Evolutionary conservation across 2,797 vertebrate species (phyloP), one percentile per base, ranked within the genome.

Genomic region (Clarias pachynema): DNA sequence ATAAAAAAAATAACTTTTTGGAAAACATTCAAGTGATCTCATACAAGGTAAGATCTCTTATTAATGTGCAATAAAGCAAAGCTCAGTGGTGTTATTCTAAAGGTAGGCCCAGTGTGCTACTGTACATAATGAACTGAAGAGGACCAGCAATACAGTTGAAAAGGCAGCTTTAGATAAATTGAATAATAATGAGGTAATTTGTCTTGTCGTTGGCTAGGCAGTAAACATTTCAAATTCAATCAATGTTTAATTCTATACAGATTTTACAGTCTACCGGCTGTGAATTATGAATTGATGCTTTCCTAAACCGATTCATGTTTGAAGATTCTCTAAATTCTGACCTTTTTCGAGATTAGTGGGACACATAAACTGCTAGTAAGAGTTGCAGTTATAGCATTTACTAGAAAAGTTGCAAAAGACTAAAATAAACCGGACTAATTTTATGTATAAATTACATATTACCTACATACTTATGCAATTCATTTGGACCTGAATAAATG

Each of bases 61-160:
- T 91, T 90, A 88, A 87, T 16, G 89, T 93, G 94, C 93, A 94
- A 94, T 95, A 92, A 75, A 31, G 34, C 78, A 78, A 68, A 82
- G 89, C 91, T 91, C 90, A 68, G 53, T 85, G 84, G 88, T 91
- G 90, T 90, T 92, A 92, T 89, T 93, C 91, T 92, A 89, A 91
- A 92, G 93, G 94, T 87, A 87, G 86, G 15, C 63, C 56, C 26
- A 69, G 29, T 31, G 24, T 63, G 56, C 44, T 62, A 91, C 31
- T 34, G 31, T 34, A 34, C 90, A 29, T 82, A 90, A 77, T 81
- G 72, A 82, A 88, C 79, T 72, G 40, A 80, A 56, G 91, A 91
- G 88, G 87, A 81, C 87, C 89, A 93, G 92, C 80, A 83, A 90
- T 91, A 92, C 87, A 60, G 18, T 66, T 60, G 34, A 69, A 84